phyloP scores from a whole-genome alignment of 1,140 invertebrate genomes.

The Ptiloglossa arizonensis region DNA sequence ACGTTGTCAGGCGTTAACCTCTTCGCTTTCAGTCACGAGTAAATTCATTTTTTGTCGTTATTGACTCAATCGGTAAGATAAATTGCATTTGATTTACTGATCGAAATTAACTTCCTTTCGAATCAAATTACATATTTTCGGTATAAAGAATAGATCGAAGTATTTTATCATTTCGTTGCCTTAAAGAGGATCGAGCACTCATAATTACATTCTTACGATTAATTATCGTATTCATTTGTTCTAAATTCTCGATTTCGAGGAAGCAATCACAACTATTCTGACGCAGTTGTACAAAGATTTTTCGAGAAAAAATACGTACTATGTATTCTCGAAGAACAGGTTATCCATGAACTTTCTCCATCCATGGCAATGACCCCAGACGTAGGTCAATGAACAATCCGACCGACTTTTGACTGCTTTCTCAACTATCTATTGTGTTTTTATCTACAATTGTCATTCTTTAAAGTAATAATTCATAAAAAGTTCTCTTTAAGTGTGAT shows the following conservation, averaged over 20 bases:
- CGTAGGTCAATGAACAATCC: conserved; percentile 69
- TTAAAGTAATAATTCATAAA: neutral
- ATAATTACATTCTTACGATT: too few species aligned
- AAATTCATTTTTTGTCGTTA: too few species aligned
- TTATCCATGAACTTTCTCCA: conserved; percentile 69
- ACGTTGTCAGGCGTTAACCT: conserved; percentile 4
- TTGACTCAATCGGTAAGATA: too few species aligned
- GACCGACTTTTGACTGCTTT: conserved; percentile 77
- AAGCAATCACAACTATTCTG: conserved; percentile 2
- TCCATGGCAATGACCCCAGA: conserved; percentile 70
- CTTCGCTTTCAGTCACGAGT: too few species aligned
- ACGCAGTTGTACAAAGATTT: neutral
- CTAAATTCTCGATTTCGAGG: neutral
- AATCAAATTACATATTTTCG: too few species aligned
- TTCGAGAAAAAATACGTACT: neutral
- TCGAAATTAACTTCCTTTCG: too few species aligned
- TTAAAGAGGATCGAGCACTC: too few species aligned
- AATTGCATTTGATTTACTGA: too few species aligned
- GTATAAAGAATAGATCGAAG: neutral
- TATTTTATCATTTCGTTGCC: neutral
- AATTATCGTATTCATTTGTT: neutral
- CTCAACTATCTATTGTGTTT: conserved; percentile 57
- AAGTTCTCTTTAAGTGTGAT: neutral
- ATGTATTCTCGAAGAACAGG: conserved; percentile 54
- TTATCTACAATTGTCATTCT: conserved; percentile 21